Evolutionary conservation across 1,140 invertebrate genomes (phyloP), one percentile per base, ranked within the genome.

Genomic region (Heliconius eleuchia): DNA sequence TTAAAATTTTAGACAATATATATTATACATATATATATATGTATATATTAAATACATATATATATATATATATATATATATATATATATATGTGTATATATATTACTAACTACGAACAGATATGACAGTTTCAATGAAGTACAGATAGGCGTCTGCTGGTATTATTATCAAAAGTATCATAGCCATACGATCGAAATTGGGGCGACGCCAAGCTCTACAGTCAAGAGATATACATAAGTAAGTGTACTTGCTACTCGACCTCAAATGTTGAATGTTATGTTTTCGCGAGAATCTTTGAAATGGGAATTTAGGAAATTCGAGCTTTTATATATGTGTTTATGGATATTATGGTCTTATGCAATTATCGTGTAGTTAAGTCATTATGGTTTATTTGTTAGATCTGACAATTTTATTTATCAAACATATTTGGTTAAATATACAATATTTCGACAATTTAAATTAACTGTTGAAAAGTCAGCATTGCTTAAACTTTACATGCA

Each of bases 161-260:
- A 42, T 60, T 75, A 75, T 76, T 76, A 76, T 76, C 60, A 76
- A 76, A 76, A 66, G 39, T 55, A 76, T 76, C 57, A 76, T 76
- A 57, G n/a, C 55, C 60, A 76, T 66, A 76, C 37, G 27, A 76
- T 76, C 74, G 57, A 76, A 76, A 66, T 76, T 76, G 74, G 74
- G 74, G 57, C 74, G 55, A 46, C 19, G 74, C 74, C 74, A 76
- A 60, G 9, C 37, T 27, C 72, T 57, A 75, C 34, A 73, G 72
- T 73, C 46, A 16, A 50, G 72, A 73, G 72, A 73, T 73, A 73
- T 73, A 46, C 39, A 46, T 57, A 57, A 57, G 55, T 57, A 57
- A 57, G 55, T 46, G 27, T 52, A 46, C 39, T 76, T n/a, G 37
- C 57, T 74, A 55, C 60, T 39, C 60, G 37, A 66, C 74, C 70